phyloP scores from a whole-genome alignment of 2,797 vertebrate genomes.

The Anabas testudineus region DNA sequence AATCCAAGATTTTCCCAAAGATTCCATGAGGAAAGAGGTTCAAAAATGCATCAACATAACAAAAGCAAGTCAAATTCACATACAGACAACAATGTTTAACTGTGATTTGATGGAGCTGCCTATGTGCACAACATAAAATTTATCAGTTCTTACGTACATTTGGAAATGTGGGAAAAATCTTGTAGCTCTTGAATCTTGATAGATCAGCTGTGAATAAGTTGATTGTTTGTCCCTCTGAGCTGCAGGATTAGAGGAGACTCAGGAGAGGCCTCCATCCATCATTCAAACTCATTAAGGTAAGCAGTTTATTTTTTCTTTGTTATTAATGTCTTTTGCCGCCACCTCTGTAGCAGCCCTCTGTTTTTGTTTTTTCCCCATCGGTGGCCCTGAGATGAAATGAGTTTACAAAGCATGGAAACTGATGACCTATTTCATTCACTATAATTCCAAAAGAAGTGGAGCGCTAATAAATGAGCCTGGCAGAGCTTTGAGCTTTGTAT shows the following conservation, averaged over 20 bases:
- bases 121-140: too few relatives aligned
- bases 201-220: not conserved
- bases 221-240: conserved; percentile 18
- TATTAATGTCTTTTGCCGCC: conserved; percentile 28
- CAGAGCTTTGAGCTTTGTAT: conserved; percentile 42
- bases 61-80: too few relatives aligned
- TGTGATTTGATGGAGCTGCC: too few relatives aligned
- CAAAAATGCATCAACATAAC: too few relatives aligned
- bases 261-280: not conserved
- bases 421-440: conserved; percentile 57
- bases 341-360: conserved; percentile 1
- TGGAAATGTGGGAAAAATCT: not conserved
- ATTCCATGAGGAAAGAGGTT: too few relatives aligned
- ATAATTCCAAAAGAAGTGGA: conserved; percentile 36
- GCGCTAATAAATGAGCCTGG: conserved; percentile 50
- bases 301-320: conserved; percentile 3
- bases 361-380: conserved; percentile 32
- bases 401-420: conserved; percentile 47
- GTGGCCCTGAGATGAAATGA: conserved; percentile 48
- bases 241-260: conserved; percentile 7
- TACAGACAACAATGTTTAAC: too few relatives aligned
- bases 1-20: too few relatives aligned
- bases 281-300: conserved; percentile 18
- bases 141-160: not conserved
- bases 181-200: not conserved